Conservation (phyloP, 1,140 invertebrate genomes). For the Anoplolepis gracilipes region DNA sequence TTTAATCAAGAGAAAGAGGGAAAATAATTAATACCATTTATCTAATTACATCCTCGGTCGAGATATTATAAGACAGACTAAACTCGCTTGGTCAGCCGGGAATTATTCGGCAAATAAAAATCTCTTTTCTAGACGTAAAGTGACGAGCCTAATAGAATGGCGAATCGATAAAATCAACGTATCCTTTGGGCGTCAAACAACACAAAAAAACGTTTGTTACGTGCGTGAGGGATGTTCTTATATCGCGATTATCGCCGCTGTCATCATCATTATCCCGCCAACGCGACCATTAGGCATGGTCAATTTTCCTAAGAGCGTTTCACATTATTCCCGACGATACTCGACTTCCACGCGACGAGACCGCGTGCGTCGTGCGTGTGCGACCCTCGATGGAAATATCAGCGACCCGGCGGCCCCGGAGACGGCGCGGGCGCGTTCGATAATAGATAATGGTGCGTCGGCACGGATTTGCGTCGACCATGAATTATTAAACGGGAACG, state of each 20-base stretch:
- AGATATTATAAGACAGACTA: constrained; percentile 30
- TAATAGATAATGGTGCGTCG: constrained; percentile 56
- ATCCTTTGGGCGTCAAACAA: background rate
- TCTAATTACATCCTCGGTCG: background rate
- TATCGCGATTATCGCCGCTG: constrained; percentile 72
- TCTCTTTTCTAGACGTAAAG: constrained; percentile 46
- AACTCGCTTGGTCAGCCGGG: constrained; percentile 10
- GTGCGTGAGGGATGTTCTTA: constrained; percentile 57
- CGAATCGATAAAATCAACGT: background rate
- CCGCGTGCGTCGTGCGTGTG: constrained; percentile 24
- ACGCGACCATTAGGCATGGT: constrained; percentile 73
- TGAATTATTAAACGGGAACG: constrained; percentile 53
- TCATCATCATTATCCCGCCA: constrained; percentile 72
- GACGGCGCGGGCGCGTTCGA: constrained; percentile 51
- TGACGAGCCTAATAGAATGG: background rate
- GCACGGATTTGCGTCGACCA: constrained; percentile 53
- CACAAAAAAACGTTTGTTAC: constrained; percentile 16
- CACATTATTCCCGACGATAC: constrained; percentile 53
- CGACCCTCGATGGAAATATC: constrained; percentile 59
- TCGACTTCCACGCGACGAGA: constrained; percentile 66
- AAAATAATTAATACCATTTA: constrained; percentile 18
- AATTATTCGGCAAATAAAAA: constrained; percentile 47
- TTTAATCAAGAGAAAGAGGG: constrained; percentile 40
- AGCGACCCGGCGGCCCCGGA: constrained; percentile 22
- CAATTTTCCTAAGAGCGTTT: constrained; percentile 78